phyloP scores from a whole-genome alignment of 2,888 invertebrate species.

The Tetragonisca angustula region DNA sequence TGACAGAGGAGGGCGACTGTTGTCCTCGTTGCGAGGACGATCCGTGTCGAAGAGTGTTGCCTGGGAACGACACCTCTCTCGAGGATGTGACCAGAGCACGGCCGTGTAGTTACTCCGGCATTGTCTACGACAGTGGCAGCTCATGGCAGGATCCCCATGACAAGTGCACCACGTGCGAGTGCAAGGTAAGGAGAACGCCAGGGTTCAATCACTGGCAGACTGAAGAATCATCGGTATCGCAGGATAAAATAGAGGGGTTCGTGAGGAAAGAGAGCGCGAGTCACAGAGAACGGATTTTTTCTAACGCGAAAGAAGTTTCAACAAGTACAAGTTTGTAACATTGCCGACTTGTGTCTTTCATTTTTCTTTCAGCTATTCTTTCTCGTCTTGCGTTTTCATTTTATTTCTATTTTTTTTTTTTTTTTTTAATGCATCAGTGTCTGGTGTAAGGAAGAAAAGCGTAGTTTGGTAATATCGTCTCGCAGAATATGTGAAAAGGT shows the following conservation, averaged over 20 bases:
- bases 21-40: conserved; percentile 90
- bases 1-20: conserved; percentile 88
- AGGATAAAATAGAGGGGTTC: conserved; percentile 66
- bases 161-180: conserved; percentile 90
- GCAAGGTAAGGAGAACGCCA: conserved; percentile 87
- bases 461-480: not conserved
- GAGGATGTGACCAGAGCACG: conserved; percentile 80
- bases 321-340: not conserved
- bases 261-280: conserved; percentile 50
- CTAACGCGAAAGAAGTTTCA: too few relatives aligned
- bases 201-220: conserved; percentile 53
- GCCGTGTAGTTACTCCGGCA: conserved; percentile 87
- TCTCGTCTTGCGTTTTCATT: too few relatives aligned
- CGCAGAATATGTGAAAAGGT: not conserved
- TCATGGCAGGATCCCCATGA: conserved; percentile 87
- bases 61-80: conserved; percentile 80
- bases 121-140: conserved; percentile 86
- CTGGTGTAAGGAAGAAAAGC: not conserved
- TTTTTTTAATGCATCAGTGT: not conserved
- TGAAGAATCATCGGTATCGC: conserved; percentile 55
- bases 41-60: conserved; percentile 82
- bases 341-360: not conserved
- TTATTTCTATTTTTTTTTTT: too few relatives aligned
- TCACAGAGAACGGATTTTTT: conserved; percentile 14
- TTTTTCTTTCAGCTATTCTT: too few relatives aligned